Percentiles rank a stretch among this genome's conserved stretches.
These are phyloP conservation scores for Drosophila pegasa DNA, from an alignment of 2,888 invertebrate genomes.

Conservation along the genomic window DNA sequence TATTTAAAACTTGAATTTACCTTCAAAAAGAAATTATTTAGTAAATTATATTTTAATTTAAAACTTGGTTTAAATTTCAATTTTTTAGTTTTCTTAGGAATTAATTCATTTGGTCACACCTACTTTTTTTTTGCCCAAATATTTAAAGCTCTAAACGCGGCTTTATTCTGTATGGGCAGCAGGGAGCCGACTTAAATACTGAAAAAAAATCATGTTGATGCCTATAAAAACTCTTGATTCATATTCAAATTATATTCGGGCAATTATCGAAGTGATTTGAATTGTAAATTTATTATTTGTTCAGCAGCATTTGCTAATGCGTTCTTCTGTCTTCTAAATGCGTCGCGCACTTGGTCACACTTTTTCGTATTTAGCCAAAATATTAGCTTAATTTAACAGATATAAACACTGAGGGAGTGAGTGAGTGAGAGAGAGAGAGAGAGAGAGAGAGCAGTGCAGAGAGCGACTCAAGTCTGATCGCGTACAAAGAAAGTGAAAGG, in stretches of 20 bases:
- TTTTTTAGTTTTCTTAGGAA: background rate
- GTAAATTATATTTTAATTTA: too few species aligned
- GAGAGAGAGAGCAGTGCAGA: background rate
- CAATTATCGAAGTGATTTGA: background rate
- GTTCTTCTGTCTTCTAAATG: background rate
- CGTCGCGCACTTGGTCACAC: conserved; percentile 5
- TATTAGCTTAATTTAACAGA: background rate
- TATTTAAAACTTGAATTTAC: background rate
- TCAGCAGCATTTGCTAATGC: background rate
- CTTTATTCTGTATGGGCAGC: too few species aligned
- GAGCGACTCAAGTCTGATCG: conserved; percentile 15
- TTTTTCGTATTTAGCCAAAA: background rate
- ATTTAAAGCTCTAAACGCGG: too few species aligned
- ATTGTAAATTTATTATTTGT: background rate
- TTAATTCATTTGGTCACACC: background rate
- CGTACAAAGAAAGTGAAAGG: conserved; percentile 60
- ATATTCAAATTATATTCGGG: background rate
- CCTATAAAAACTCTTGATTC: background rate
- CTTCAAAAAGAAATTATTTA: too few species aligned
- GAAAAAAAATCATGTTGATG: too few species aligned
- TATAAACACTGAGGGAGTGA: background rate
- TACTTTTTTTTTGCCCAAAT: too few species aligned
- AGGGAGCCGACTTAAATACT: too few species aligned
- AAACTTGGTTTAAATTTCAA: background rate
- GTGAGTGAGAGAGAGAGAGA: background rate